These are phyloP conservation scores for Spodoptera littoralis DNA, from an alignment of 2,888 invertebrate species.

Conservation along the genomic window DNA sequence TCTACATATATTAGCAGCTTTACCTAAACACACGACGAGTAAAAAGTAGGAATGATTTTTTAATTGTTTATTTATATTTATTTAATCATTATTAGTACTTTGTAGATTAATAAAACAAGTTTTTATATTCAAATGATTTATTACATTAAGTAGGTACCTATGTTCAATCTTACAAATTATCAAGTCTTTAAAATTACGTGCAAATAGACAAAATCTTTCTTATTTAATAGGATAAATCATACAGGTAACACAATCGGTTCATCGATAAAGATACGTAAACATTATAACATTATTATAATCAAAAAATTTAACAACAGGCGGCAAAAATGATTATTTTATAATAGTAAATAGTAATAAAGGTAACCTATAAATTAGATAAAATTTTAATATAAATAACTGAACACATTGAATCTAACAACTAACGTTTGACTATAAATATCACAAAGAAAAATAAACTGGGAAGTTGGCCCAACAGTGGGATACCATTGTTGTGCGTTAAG, in stretches of 20 bases:
- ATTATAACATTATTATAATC: constrained; percentile 23
- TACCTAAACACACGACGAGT: too few relatives aligned
- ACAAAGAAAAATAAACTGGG: constrained; percentile 51
- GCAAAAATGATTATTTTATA: constrained; percentile 21
- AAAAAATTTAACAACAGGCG: constrained; percentile 37
- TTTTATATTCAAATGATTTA: constrained; percentile 63
- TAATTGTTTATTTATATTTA: too few relatives aligned
- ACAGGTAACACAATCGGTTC: constrained; percentile 27
- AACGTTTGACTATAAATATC: constrained; percentile 59
- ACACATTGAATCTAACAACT: constrained; percentile 47
- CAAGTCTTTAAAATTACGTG: constrained; percentile 80
- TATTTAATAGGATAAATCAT: constrained; percentile 50
- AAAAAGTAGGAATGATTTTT: too few relatives aligned
- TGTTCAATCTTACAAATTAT: constrained; percentile 66
- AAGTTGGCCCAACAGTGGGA: constrained; percentile 44
- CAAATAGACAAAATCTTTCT: constrained; percentile 61
- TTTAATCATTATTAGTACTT: too few relatives aligned
- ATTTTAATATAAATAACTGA: constrained; percentile 33
- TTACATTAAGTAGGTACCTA: constrained; percentile 43
- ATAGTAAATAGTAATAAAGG: constrained; percentile 14
- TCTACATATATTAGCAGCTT: too few relatives aligned
- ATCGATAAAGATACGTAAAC: constrained; percentile 8
- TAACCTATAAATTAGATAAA: constrained; percentile 33
- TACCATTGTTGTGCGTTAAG: constrained; percentile 52
- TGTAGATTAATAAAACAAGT: not conserved